Conservation (phyloP, 2,888 invertebrate genomes). For the Pemphredon lugubris region DNA sequence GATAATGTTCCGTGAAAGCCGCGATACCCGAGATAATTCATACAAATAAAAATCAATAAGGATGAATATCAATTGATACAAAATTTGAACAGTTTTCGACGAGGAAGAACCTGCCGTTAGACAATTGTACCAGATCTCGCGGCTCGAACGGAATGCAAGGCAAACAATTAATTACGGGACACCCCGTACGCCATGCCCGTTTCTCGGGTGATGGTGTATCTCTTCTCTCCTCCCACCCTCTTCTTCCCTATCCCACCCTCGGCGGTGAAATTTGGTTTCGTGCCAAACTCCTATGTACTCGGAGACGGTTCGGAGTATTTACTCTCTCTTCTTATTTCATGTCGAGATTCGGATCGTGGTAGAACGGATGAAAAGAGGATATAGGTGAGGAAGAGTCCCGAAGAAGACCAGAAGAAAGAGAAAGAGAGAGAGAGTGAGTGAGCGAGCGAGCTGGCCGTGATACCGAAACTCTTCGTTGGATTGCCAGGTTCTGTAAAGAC, state of each 20-base stretch:
- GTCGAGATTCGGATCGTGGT: slow-evolving; percentile 34
- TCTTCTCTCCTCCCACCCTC: too few relatives aligned
- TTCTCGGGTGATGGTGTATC: slow-evolving; percentile 34
- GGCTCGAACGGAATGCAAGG: too few relatives aligned
- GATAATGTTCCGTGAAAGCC: too few relatives aligned
- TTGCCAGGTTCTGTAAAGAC: slow-evolving; percentile 10
- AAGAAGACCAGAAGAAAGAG: not conserved
- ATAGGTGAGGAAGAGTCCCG: not conserved
- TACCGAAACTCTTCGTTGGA: slow-evolving; percentile 9
- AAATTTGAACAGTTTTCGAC: too few relatives aligned
- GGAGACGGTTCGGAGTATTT: slow-evolving; percentile 53
- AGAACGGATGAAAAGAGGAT: slow-evolving; percentile 15
- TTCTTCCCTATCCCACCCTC: too few relatives aligned
- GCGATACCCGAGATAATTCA: too few relatives aligned
- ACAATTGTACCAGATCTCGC: too few relatives aligned
- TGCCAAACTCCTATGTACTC: slow-evolving; percentile 62
- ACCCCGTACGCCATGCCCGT: slow-evolving; percentile 1
- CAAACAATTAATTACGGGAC: too few relatives aligned
- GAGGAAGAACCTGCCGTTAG: too few relatives aligned
- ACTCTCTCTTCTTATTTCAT: slow-evolving; percentile 59
- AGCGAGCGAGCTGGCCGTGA: not conserved
- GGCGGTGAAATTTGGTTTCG: slow-evolving; percentile 57
- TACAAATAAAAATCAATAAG: too few relatives aligned
- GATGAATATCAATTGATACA: too few relatives aligned
- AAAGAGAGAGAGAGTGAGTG: not conserved